Conservation (phyloP, 2,797 vertebrate genomes). For the Poeciliopsis infans region DNA sequence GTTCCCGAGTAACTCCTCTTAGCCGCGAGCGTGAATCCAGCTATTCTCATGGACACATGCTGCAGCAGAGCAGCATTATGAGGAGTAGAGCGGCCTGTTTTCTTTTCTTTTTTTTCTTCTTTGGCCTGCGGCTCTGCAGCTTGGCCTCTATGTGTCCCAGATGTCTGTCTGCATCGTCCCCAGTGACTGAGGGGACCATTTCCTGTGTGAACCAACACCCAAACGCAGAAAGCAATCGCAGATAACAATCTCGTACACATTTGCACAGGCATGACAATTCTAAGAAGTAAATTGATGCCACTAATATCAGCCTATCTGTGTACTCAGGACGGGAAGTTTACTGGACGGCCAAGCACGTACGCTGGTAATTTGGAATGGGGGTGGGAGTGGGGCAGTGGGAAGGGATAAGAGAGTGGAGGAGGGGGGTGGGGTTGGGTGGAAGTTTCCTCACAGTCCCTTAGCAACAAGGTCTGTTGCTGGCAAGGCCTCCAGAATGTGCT, state of each 20-base stretch:
- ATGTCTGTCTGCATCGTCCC: conserved; percentile 68
- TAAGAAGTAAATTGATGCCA: conserved; percentile 77
- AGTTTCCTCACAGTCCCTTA: conserved; percentile 72
- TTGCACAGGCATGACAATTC: conserved; percentile 68
- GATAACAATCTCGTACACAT: conserved; percentile 73
- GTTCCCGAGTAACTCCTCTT: conserved; percentile 25
- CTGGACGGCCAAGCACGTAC: conserved; percentile 76
- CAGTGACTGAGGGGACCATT: conserved; percentile 72
- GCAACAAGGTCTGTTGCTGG: conserved; percentile 71
- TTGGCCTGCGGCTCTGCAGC: conserved; percentile 53
- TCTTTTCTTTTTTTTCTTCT: conserved; percentile 4
- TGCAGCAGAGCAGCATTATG: conserved; percentile 16
- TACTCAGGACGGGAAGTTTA: conserved; percentile 82
- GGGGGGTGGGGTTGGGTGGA: conserved; percentile 33
- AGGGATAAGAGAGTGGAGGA: conserved; percentile 24
- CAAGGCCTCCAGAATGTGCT: conserved; percentile 70
- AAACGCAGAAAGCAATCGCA: conserved; percentile 64
- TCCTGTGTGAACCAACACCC: conserved; percentile 84
- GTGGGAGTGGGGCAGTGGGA: conserved; percentile 18
- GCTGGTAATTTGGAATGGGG: conserved; percentile 55
- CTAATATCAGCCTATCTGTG: conserved; percentile 77
- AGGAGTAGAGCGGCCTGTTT: conserved; percentile 5
- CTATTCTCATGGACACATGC: conserved; percentile 49
- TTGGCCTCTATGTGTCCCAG: conserved; percentile 57
- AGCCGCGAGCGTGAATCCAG: conserved; percentile 26